phyloP scores from a whole-genome alignment of 92 coral and sea anemone species.

The Scolanthus callimorphus region DNA sequence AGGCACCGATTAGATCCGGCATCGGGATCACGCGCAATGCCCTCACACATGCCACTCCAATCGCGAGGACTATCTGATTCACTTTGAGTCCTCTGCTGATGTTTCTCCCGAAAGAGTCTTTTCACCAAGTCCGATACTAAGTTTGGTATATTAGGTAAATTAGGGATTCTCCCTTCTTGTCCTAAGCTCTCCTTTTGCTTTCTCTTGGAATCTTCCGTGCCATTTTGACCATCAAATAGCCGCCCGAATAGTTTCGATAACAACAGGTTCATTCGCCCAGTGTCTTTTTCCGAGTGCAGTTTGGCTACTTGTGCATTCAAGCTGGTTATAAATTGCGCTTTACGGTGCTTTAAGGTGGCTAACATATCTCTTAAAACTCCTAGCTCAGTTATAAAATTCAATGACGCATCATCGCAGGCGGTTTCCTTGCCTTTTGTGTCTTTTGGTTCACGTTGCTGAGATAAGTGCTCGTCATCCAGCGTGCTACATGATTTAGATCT shows the following conservation, averaged over 20 bases:
- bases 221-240: constrained; percentile 11
- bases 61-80: neutral
- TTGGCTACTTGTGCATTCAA: constrained; percentile 22
- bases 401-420: neutral
- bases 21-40: neutral
- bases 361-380: constrained; percentile 18
- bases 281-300: constrained; percentile 30
- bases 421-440: neutral
- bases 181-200: neutral
- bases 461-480: constrained; percentile 4
- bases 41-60: too few relatives aligned
- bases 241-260: constrained; percentile 8
- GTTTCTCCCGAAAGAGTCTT: constrained; percentile 16
- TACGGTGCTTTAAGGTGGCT: constrained; percentile 13
- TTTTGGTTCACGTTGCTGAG: neutral
- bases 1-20: constrained; percentile 12
- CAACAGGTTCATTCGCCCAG: constrained; percentile 2
- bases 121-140: constrained; percentile 28
- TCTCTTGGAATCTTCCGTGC: neutral
- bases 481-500: constrained; percentile 24
- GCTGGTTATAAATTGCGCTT: constrained; percentile 17
- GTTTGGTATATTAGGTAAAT: constrained; percentile 7
- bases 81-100: neutral
- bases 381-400: constrained; percentile 1
- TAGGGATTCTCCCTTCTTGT: neutral